phyloP scores from a whole-genome alignment of 2,888 invertebrate genomes.

The Synanthedon tipuliformis region DNA sequence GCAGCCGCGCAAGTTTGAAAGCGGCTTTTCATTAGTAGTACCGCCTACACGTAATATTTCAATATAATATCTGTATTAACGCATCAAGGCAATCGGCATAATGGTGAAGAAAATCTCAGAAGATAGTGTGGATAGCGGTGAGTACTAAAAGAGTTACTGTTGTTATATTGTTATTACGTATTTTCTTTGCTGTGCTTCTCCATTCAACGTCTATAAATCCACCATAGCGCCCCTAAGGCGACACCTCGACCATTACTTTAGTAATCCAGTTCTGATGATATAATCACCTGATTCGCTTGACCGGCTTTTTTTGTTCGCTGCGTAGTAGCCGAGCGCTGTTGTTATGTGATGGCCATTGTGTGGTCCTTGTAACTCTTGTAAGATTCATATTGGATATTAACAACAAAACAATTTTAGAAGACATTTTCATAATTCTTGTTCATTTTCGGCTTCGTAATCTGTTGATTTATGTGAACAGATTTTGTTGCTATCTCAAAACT shows the following conservation, averaged over 20 bases:
- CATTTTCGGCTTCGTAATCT: too few species aligned
- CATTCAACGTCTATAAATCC: slow-evolving; percentile 2
- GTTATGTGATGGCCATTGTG: slow-evolving; percentile 5
- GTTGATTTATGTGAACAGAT: too few species aligned
- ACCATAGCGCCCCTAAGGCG: too few species aligned
- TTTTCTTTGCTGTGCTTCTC: slow-evolving; percentile 3
- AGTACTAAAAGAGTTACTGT: slow-evolving; percentile 27
- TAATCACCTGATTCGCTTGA: slow-evolving; percentile 9
- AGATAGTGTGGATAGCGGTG: slow-evolving; percentile 69
- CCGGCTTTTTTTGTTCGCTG: slow-evolving; percentile 22
- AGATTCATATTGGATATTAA: not conserved
- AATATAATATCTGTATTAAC: slow-evolving; percentile 55
- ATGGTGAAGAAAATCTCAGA: slow-evolving; percentile 71
- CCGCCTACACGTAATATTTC: slow-evolving; percentile 53
- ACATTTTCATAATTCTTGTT: too few species aligned
- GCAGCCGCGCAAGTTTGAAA: slow-evolving; percentile 66
- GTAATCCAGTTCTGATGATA: slow-evolving; percentile 5
- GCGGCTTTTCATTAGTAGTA: slow-evolving; percentile 67
- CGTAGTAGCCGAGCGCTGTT: slow-evolving; percentile 16
- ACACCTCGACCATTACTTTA: too few species aligned
- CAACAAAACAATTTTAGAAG: too few species aligned
- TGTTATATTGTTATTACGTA: slow-evolving; percentile 6
- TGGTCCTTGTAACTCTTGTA: not conserved
- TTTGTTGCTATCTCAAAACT: too few species aligned
- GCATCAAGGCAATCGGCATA: slow-evolving; percentile 48